These are phyloP conservation scores for Hecatera dysodea DNA, from an alignment of 2,888 invertebrate species.

Conservation along the genomic window DNA sequence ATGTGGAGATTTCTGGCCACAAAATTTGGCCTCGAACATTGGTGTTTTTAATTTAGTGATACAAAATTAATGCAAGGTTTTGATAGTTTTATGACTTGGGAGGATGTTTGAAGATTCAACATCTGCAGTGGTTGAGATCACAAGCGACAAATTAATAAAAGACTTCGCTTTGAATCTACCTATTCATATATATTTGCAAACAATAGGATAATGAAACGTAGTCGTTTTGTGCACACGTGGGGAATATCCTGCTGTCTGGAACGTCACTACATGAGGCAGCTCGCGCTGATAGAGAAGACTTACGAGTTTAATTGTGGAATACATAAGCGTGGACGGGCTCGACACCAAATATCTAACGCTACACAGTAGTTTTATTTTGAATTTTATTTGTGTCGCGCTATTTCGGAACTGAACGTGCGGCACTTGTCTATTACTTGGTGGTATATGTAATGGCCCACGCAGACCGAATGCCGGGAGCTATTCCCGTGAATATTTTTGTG, in stretches of 20 bases:
- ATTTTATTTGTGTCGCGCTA: slow-evolving; percentile 91
- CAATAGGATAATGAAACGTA: slow-evolving; percentile 44
- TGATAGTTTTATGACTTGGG: slow-evolving; percentile 49
- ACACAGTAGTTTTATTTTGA: slow-evolving; percentile 89
- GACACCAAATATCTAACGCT: slow-evolving; percentile 86
- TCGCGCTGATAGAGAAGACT: slow-evolving; percentile 66
- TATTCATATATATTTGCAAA: slow-evolving; percentile 32
- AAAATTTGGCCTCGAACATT: slow-evolving; percentile 72
- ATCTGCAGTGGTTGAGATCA: slow-evolving; percentile 5
- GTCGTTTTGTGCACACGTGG: slow-evolving; percentile 32
- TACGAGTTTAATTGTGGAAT: slow-evolving; percentile 78
- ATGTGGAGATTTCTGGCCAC: slow-evolving; percentile 67
- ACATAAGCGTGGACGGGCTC: slow-evolving; percentile 76
- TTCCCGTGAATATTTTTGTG: slow-evolving; percentile 70
- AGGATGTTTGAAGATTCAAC: slow-evolving; percentile 20
- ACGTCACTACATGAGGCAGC: slow-evolving; percentile 40
- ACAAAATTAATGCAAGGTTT: slow-evolving; percentile 67
- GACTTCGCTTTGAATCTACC: slow-evolving; percentile 22
- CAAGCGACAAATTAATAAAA: slow-evolving; percentile 25
- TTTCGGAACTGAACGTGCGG: slow-evolving; percentile 87
- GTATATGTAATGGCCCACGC: slow-evolving; percentile 83
- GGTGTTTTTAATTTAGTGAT: slow-evolving; percentile 76
- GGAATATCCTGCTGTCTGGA: slow-evolving; percentile 50
- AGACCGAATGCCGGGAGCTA: slow-evolving; percentile 73
- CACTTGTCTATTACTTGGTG: slow-evolving; percentile 87